Conservation (phyloP, 2,888 invertebrate genomes). For the Tinea pellionella region DNA sequence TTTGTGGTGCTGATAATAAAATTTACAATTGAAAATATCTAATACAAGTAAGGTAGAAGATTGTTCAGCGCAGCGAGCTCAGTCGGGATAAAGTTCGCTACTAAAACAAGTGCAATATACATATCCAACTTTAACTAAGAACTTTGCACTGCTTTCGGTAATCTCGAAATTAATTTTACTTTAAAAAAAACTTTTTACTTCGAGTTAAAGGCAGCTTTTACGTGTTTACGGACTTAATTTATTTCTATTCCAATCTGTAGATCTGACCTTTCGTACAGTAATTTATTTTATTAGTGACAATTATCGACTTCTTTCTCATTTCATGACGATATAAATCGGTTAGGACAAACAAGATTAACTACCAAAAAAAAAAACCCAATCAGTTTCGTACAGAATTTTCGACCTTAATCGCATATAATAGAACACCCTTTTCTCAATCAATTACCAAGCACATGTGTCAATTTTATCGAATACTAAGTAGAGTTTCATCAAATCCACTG, state of each 20-base stretch:
- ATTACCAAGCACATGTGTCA: background rate
- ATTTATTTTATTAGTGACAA: conserved; percentile 5
- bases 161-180: conserved; percentile 4
- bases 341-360: background rate
- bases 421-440: background rate
- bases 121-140: background rate
- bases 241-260: background rate
- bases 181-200: background rate
- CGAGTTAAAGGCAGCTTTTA: background rate
- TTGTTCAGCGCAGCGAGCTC: background rate
- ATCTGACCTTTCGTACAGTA: background rate
- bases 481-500: conserved; percentile 2
- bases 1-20: background rate
- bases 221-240: background rate
- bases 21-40: background rate
- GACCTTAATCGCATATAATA: background rate
- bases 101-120: background rate
- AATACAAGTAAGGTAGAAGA: background rate
- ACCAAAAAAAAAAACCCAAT: background rate
- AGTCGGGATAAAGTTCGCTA: background rate
- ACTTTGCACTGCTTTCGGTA: background rate
- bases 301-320: background rate
- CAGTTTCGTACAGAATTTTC: background rate
- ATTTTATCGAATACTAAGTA: conserved; percentile 3
- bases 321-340: conserved; percentile 1